Base-by-base conservation (phyloP, 1,140 invertebrate species). In the Teleopsis dalmanni region DNA sequence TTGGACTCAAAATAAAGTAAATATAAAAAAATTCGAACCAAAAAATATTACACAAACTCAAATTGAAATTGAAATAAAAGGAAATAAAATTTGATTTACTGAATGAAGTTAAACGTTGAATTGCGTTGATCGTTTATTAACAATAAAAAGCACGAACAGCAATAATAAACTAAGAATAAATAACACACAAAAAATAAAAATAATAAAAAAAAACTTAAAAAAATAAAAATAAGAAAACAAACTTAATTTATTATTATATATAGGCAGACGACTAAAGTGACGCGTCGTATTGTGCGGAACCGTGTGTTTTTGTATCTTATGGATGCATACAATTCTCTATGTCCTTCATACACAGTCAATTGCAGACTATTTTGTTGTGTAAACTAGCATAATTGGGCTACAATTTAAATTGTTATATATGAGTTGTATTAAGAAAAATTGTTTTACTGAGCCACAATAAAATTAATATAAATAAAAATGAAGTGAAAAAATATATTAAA, bases 61-160 rank as follows among this genome's bases (percentile, higher is more conserved):
- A 41, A 26, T 23, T 23, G n/a, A 42, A 42, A 42, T 10, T 8
- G 14, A 42, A 49, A 49, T 42, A 36, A 27, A 35, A 36, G 33
- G 22, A 29, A 50, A 51, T 40, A 33, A 35, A 49, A 49, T 44
- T 51, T 59, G 57, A 58, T 64, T 64, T 64, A 58, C 57, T 64
- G 61, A 64, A 64, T 64, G 61, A 59, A 58, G 44, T 51, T 40
- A 51, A 42, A 29, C 25, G 43, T 46, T 40, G 43, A 54, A 46
- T 35, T 33, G 34, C 29, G 21, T 22, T 41, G 41, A 51, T 36
- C 29, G 44, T 43, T 49, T 55, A 53, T 59, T 54, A 54, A 47
- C 50, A 51, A 47, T 59, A 61, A 29, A 18, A 14, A 31, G 41
- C 26, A 29, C n/a, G n/a, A 14, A 26, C 11, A 41, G n/a, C 38